Evolutionary conservation across 2,113 vertebrate genomes (phyloP).

Genomic region (Anolis sagrei): DNA sequence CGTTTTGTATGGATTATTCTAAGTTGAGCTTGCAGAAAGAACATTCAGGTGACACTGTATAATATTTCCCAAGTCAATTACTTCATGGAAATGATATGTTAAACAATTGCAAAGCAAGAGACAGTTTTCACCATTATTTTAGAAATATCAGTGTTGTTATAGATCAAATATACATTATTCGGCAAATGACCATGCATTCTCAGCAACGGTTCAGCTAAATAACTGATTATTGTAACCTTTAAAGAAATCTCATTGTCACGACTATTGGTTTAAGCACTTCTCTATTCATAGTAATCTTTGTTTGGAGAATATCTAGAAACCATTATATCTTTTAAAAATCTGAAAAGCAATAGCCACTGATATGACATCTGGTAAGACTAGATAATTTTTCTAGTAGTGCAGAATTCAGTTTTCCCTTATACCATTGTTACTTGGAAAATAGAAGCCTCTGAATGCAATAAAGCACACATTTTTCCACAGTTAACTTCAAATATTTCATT

Average conservation of each 20-base stretch:
- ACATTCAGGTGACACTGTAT: conserved; percentile 63
- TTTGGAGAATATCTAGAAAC: conserved; percentile 78
- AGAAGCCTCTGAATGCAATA: conserved; percentile 52
- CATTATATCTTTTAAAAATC: conserved; percentile 82
- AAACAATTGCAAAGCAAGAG: conserved; percentile 74
- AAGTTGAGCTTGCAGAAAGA: conserved; percentile 70
- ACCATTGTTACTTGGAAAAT: conserved; percentile 50
- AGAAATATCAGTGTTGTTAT: conserved; percentile 78
- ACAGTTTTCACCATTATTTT: conserved; percentile 79
- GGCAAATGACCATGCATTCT: conserved; percentile 78
- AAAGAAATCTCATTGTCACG: conserved; percentile 83
- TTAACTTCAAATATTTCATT: conserved; percentile 53
- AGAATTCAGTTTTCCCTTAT: conserved; percentile 62
- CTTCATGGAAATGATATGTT: conserved; percentile 77
- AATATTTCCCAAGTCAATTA: conserved; percentile 78
- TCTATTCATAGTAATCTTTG: conserved; percentile 82
- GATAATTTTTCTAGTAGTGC: conserved; percentile 72
- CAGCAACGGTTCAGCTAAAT: conserved; percentile 84
- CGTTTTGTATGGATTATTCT: conserved; percentile 69
- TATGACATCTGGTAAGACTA: conserved; percentile 80
- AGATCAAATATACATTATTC: conserved; percentile 83
- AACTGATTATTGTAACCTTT: conserved; percentile 91
- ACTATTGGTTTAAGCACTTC: conserved; percentile 83
- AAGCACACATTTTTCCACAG: conserved; percentile 2
- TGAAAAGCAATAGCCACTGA: conserved; percentile 76